A percentile compares a stretch with the other conserved stretches of the same genome.
Conservation (phyloP, 1,140 invertebrate species). For the Drosophila mayri region DNA sequence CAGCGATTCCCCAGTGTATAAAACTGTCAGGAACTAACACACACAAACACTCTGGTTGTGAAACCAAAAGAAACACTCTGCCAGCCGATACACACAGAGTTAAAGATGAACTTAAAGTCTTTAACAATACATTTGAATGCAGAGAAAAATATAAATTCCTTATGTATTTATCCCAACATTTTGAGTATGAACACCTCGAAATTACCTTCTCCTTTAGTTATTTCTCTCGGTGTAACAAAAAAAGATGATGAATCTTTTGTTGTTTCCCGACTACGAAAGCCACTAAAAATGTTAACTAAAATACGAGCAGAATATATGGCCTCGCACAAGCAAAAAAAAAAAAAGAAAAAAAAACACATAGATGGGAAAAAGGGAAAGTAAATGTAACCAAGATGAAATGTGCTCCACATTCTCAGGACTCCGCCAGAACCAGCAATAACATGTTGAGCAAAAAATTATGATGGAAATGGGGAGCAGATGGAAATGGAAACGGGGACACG, state of each 20-base stretch:
- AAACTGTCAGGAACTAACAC: conserved; percentile 66
- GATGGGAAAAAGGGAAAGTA: conserved; percentile 60
- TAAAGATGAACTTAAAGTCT: conserved; percentile 44
- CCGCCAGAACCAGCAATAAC: conserved; percentile 47
- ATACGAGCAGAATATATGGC: conserved; percentile 47
- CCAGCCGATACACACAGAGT: conserved; percentile 13
- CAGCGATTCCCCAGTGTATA: conserved; percentile 49
- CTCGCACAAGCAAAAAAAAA: conserved; percentile 23
- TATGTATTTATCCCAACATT: not conserved
- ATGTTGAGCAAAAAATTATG: conserved; percentile 61
- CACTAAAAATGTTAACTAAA: conserved; percentile 71
- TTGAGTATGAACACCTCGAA: not conserved
- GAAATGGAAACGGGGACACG: conserved; percentile 43
- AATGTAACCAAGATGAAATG: conserved; percentile 68
- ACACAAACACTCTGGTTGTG: not conserved
- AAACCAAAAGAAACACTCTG: conserved; percentile 17
- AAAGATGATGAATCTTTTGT: conserved; percentile 72
- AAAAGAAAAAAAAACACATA: not conserved
- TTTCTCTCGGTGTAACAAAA: conserved; percentile 21
- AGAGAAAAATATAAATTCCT: not conserved
- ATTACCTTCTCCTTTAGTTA: not conserved
- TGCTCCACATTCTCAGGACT: conserved; percentile 22
- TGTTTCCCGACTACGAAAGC: conserved; percentile 48
- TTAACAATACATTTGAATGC: conserved; percentile 8
- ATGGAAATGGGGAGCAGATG: conserved; percentile 47